Evolutionary conservation across 2,113 vertebrate genomes (phyloP), one percentile per base, ranked within the genome.

Genomic region (Carassius carassius): DNA sequence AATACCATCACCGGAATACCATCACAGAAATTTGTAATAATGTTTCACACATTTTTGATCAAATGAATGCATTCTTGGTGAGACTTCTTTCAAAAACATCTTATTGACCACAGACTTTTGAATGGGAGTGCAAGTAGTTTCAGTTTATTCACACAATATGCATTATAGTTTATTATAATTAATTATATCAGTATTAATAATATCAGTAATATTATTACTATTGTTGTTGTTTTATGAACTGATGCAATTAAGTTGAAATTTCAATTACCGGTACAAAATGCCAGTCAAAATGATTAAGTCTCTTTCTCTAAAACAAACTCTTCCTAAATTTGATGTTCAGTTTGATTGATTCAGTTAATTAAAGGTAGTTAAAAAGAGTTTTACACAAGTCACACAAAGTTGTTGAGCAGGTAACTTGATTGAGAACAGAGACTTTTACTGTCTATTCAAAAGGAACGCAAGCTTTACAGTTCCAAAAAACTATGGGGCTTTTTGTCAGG

Each of bases 281-380:
- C 10, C 16, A 67, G 16, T 69, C 14, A 37, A 69, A 70, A 35
- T 70, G 1, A 11, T 37, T 70, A 16, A 37, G 65, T 35, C 65
- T 65, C 25, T 69, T 11, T 21, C 35, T 72, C 9, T 72, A 41
- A 41, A 5, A 19, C 11, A 11, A 72, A 72, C 2, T 3, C 21
- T 44, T 12, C 21, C 12, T 23, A 73, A 73, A 44, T 70, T 32
- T 70, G 32, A 19, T 0, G 3, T 32, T 37, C 65, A 35, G 65
- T 69, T 69, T 75, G 12, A 51, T 51, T 35, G 51, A 78, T 78
- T 60, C 11, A 3, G 10, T 58, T 37, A 32, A 78, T 78, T 82
- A 11, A 8, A 62, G 58, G 1, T 35, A 14, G 7, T 58, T n/a
- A 23, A 76, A 44, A 7, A 74, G 23, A 74, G 9, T 32, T 82